Percentiles rank a stretch among this genome's conserved stretches.
Evolutionary conservation across 92 coral and sea anemone species (phyloP).

Genomic region (Zoanthus sansibaricus): DNA sequence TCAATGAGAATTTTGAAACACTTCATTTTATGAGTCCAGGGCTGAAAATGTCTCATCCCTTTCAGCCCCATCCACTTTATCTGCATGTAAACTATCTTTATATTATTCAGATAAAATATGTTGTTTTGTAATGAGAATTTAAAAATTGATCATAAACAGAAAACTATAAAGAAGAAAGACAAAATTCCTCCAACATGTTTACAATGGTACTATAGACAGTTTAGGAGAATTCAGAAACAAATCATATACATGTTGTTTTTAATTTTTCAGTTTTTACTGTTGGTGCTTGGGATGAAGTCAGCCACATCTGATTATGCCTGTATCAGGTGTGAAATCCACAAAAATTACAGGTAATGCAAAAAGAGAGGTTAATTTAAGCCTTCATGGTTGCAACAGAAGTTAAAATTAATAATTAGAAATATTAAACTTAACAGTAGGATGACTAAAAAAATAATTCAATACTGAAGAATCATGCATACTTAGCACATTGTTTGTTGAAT

Average conservation of each 20-base stretch:
- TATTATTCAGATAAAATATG: not conserved
- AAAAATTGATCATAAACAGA: not conserved
- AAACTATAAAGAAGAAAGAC: conserved; percentile 11
- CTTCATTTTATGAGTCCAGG: conserved; percentile 23
- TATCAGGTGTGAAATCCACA: conserved; percentile 37
- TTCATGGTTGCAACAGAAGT: conserved; percentile 16
- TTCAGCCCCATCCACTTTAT: conserved; percentile 16
- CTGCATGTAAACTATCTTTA: conserved; percentile 17
- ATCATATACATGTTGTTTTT: conserved; percentile 16
- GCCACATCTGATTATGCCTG: conserved; percentile 54
- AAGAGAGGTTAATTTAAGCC: conserved; percentile 16
- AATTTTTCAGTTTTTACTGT: conserved; percentile 40
- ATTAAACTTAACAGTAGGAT: conserved; percentile 15
- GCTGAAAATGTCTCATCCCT: conserved; percentile 23
- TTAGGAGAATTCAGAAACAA: conserved; percentile 6
- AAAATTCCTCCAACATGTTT: conserved; percentile 11
- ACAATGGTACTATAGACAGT: not conserved
- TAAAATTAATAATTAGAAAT: conserved; percentile 15
- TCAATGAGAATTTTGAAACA: conserved; percentile 15
- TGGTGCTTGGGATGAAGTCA: conserved; percentile 53
- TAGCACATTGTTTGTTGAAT: conserved; percentile 23
- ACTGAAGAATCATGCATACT: conserved; percentile 21
- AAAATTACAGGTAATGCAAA: conserved; percentile 25
- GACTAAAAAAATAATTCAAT: conserved; percentile 9
- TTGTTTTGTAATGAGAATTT: conserved; percentile 20